Percentiles rank a stretch among this genome's conserved stretches.
These are phyloP conservation scores for Pogonognathellus flavescens DNA, from an alignment of 1,140 invertebrate species.

Conservation along the genomic window DNA sequence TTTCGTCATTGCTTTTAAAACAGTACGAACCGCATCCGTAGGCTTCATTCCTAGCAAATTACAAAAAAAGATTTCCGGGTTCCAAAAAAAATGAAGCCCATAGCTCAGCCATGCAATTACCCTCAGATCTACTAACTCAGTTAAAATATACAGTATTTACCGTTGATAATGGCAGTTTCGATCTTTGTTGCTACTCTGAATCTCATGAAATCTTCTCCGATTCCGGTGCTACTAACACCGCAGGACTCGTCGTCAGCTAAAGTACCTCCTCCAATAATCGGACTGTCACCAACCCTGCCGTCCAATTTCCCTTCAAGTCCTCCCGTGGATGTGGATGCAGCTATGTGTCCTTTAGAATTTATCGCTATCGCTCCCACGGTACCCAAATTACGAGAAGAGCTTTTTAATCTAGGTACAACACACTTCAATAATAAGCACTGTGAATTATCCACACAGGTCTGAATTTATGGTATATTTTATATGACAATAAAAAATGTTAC, in stretches of 20 bases:
- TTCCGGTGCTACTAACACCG: slow-evolving; percentile 82
- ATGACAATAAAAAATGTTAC: too few species aligned
- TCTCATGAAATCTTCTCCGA: slow-evolving; percentile 83
- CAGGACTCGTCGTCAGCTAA: slow-evolving; percentile 80
- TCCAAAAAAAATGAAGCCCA: slow-evolving; percentile 54
- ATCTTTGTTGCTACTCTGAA: slow-evolving; percentile 82
- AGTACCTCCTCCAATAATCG: slow-evolving; percentile 77
- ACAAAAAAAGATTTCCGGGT: too few species aligned
- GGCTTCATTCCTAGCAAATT: slow-evolving; percentile 70
- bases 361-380: slow-evolving; percentile 74
- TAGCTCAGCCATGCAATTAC: neutral
- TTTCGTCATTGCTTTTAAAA: slow-evolving; percentile 77
- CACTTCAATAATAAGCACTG: too few species aligned
- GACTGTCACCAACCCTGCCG: slow-evolving; percentile 72
- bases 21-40: slow-evolving; percentile 75
- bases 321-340: slow-evolving; percentile 73
- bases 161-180: slow-evolving; percentile 76
- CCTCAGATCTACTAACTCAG: neutral
- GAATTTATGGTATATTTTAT: too few species aligned
- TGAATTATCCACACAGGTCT: too few species aligned
- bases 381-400: slow-evolving; percentile 59
- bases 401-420: neutral
- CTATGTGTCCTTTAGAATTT: slow-evolving; percentile 71
- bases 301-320: slow-evolving; percentile 72
- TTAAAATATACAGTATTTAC: slow-evolving; percentile 66